Evolutionary conservation across 2,888 invertebrate species (phyloP).

Genomic region (Oeneis ivallda): DNA sequence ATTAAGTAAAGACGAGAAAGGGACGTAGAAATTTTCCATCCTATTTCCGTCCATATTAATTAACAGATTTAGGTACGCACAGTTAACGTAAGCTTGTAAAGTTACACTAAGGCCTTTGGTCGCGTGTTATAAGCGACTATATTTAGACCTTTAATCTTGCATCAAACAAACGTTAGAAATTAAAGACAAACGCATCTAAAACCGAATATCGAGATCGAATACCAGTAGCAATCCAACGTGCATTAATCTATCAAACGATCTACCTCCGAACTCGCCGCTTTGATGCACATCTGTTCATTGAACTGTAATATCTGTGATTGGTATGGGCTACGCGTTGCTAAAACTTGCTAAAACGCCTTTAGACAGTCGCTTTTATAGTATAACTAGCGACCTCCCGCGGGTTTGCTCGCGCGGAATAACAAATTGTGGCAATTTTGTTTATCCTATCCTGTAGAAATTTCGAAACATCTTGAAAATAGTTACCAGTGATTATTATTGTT

Average conservation of each 20-base stretch:
- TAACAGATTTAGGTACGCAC: too few relatives aligned
- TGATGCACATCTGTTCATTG: slow-evolving; percentile 41
- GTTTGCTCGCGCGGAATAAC: too few relatives aligned
- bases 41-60: too few relatives aligned
- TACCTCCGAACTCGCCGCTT: slow-evolving; percentile 37
- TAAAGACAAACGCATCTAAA: slow-evolving; percentile 19
- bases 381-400: not conserved
- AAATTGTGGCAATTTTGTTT: too few relatives aligned
- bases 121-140: not conserved
- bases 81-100: too few relatives aligned
- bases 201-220: slow-evolving; percentile 36
- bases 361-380: not conserved
- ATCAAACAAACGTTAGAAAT: slow-evolving; percentile 12
- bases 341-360: not conserved
- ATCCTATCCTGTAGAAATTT: too few relatives aligned
- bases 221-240: slow-evolving; percentile 33
- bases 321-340: not conserved
- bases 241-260: slow-evolving; percentile 55
- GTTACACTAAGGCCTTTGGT: too few relatives aligned
- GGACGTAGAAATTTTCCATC: too few relatives aligned
- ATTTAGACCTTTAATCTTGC: not conserved
- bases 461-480: too few relatives aligned
- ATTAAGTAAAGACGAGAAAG: too few relatives aligned
- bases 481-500: too few relatives aligned
- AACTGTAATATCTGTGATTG: slow-evolving; percentile 35